Evolutionary conservation across 2,797 vertebrate genomes (phyloP), one percentile per base, ranked within the genome.

Genomic region (Cheracebus regulus): DNA sequence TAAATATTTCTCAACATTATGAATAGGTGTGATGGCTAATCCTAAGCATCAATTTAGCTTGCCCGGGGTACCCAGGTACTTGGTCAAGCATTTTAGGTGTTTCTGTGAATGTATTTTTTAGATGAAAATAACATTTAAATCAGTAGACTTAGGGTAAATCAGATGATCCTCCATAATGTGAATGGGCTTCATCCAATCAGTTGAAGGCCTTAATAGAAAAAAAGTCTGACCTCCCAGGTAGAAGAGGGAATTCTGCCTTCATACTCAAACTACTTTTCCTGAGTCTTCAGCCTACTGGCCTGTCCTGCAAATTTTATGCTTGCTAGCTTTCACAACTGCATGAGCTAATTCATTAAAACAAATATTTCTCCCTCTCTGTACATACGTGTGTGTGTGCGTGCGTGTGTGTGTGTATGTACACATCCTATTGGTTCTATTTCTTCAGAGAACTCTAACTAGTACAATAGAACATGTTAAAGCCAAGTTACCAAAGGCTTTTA

Each of bases 351-450:
- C n/a, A 20, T 13, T 36, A 4, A 36, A 80, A 80, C 48, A 52
- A 55, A 36, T 24, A 24, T 79, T 19, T 22, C 78, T 80, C 5
- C 61, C 15, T 67, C 33, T 67, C 61, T 67, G 2, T 64, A 17
- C 1, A n/a, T n/a, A n/a, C n/a, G n/a, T n/a, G 4, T 28, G 1
- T 28, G 4, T 4, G 9, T 57, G 0, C 11, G 8, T 24, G 20
- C 12, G 57, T 61, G 28, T 30, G 58, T 61, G 58, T 64, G 61
- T 33, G 28, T 48, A 4, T 50, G 0, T n/a, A 24, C 52, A 24
- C 7, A 44, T 33, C 48, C 20, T 28, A 17, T 15, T 15, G 30
- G 83, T 85, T 70, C 33, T 67, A 14, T 50, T 90, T 70, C 36
- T 81, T 61, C 52, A 0, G 36, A 70, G 19, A 90, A 24, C 50